Base-by-base conservation (phyloP, 37 sponge, comb jelly and placozoan genomes). In the Beroe ovata region DNA sequence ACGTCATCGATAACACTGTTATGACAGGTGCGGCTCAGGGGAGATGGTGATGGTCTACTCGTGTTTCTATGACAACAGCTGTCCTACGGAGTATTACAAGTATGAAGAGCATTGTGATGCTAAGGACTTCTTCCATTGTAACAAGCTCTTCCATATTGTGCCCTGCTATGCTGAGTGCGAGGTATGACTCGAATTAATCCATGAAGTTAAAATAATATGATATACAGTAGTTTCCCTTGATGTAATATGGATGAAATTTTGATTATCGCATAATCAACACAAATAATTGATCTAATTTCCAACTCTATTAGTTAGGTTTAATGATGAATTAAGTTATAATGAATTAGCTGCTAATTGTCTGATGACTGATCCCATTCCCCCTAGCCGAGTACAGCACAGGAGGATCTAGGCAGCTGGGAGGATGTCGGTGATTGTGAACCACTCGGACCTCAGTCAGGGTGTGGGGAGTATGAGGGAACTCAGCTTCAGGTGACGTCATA, bases 21-120 rank as follows among this genome's bases (percentile, higher is more conserved):
- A n/a, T n/a, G n/a, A n/a, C n/a, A n/a, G 69, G 1, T 66, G 69
- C 16, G 69, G 69, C 2, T 18, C 29, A 1, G 69, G 69, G 4
- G 69, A 66, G 69, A 66, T 66, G 18, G 36, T 66, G 69, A 66
- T 66, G 69, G 69, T 66, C 4, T 33, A 33, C 36, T 66, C 69
- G 16, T 66, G 69, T 66, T 66, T 66, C 69, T 30, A 29, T 37
- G 25, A 25, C 16, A 30, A 30, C 19, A 34, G 36, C 36, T 66
- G 69, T 32, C 69, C 69, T 8, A 1, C 6, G 4, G 69, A 66
- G 32, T 66, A 66, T 16, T 30, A 14, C 33, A 30, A 30, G 30
- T 14, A 34, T 26, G 32, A 66, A 18, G 35, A 66, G 36, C 36
- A 37, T 37, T 66, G 69, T 33, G 54, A 47, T 11, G 11, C 54